A percentile compares a stretch with the other conserved stretches of the same genome.
These are phyloP conservation scores for Fundulus diaphanus DNA, from an alignment of 2,797 vertebrate genomes.

Conservation along the genomic window DNA sequence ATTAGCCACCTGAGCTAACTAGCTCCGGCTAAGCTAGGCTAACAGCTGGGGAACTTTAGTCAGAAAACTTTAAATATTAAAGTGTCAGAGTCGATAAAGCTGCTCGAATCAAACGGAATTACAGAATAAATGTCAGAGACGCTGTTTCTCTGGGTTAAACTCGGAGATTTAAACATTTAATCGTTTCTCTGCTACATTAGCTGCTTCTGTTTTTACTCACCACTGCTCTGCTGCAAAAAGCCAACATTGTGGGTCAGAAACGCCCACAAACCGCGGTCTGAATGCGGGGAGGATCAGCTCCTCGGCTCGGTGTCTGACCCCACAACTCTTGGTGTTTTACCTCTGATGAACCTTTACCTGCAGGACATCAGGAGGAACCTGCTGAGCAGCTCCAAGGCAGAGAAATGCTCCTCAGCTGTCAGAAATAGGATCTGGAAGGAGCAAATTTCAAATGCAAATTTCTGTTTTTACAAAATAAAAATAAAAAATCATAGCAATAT, in stretches of 20 bases:
- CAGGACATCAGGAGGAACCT: no score
- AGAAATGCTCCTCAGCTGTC: background rate
- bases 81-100: background rate
- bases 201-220: slow-evolving; percentile 71
- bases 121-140: background rate
- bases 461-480: no score
- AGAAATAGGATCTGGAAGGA: no score
- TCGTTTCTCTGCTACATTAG: slow-evolving; percentile 18
- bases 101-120: background rate
- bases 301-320: background rate
- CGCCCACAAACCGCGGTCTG: slow-evolving; percentile 45
- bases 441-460: no score
- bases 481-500: no score
- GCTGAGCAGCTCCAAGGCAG: background rate
- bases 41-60: slow-evolving; percentile 10
- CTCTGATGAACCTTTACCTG: background rate
- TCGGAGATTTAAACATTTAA: background rate
- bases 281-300: background rate
- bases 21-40: slow-evolving; percentile 14
- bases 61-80: background rate
- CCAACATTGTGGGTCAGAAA: slow-evolving; percentile 79
- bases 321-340: background rate
- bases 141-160: background rate
- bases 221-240: slow-evolving; percentile 81
- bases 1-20: slow-evolving; percentile 1